Percentiles rank a stretch among this genome's conserved stretches.
Conservation (phyloP, 1,140 invertebrate genomes). For the Dinoponera quadriceps region DNA sequence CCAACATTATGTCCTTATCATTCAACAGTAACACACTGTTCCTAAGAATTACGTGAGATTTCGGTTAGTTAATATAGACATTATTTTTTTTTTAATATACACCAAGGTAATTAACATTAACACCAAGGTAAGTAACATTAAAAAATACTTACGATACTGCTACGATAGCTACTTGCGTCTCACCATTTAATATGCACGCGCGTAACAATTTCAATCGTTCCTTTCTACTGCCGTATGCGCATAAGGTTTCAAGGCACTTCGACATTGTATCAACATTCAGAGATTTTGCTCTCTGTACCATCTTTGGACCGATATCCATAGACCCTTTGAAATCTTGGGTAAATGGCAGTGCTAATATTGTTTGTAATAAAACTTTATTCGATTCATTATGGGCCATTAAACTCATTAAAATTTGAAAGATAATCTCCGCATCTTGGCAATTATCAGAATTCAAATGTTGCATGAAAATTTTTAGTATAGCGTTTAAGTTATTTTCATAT, state of each 20-base stretch:
- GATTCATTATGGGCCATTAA: slow-evolving; percentile 76
- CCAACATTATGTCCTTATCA: slow-evolving; percentile 71
- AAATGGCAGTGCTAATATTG: slow-evolving; percentile 76
- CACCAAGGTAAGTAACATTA: slow-evolving; percentile 16
- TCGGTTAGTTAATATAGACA: too few species aligned
- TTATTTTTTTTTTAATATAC: not conserved
- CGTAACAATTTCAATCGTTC: slow-evolving; percentile 75
- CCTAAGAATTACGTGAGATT: slow-evolving; percentile 57
- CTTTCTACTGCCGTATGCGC: slow-evolving; percentile 69
- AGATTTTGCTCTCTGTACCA: slow-evolving; percentile 69
- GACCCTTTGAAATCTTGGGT: slow-evolving; percentile 57
- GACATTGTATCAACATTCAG: slow-evolving; percentile 73
- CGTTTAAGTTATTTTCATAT: slow-evolving; percentile 67
- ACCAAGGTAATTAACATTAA: not conserved
- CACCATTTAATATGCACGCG: slow-evolving; percentile 63
- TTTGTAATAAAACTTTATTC: slow-evolving; percentile 73
- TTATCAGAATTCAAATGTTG: slow-evolving; percentile 55
- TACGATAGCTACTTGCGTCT: slow-evolving; percentile 73
- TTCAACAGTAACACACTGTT: slow-evolving; percentile 71
- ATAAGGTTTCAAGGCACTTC: slow-evolving; percentile 76
- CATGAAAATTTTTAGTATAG: slow-evolving; percentile 64
- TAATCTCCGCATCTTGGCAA: slow-evolving; percentile 40
- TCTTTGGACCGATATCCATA: slow-evolving; percentile 64
- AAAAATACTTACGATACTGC: slow-evolving; percentile 76
- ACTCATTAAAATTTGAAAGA: slow-evolving; percentile 76